Base-by-base conservation (phyloP, 37 sponge, comb jelly and placozoan genomes). In the Petrosia ficiformis region DNA sequence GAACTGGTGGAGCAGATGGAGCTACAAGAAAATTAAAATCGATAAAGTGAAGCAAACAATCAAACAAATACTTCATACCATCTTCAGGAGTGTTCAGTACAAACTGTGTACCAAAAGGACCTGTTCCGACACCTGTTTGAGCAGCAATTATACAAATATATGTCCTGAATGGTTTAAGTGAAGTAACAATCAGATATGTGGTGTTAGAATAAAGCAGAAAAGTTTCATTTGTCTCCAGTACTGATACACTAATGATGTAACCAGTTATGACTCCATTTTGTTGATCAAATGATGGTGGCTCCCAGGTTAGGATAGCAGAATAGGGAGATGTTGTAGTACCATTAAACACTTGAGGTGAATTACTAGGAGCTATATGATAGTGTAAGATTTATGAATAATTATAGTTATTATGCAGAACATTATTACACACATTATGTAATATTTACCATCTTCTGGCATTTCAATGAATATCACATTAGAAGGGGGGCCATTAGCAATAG, bases 211-310 rank as follows among this genome's bases (percentile, higher is more conserved):
- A 30, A 2, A 73, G 35, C 22, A 26, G 26, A 10, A 48, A 57
- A 1, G 57, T 48, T 59, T 73, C 58, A 6, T 4, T 36, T 44
- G 58, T 73, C 34, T 73, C 70, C 11, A 82, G 26, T 25, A 71
- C 73, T 44, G 71, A 59, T 33, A 80, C 43, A 36, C 44, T 64
- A 22, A 82, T 39, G 14, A 38, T 68, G 76, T 77, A 84, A 30
- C 43, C 63, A 10, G 56, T 77, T 28, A 84, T 77, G 57, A 77
- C 40, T 19, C 85, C 85, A 84, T 84, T 77, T 25, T 71, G 77
- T 19, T 39, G 11, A 2, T n/a, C 67, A 40, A 36, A 34, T 39
- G 56, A 58, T 3, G 78, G 85, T 32, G 77, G 85, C 33, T 37
- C 41, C 85, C 85, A 84, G 52, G 58, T 54, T 21, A 82, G 59